A percentile compares a stretch with the other conserved stretches of the same genome.
Evolutionary conservation across 2,888 invertebrate species (phyloP).

Genomic region (Cynaeus angustus): DNA sequence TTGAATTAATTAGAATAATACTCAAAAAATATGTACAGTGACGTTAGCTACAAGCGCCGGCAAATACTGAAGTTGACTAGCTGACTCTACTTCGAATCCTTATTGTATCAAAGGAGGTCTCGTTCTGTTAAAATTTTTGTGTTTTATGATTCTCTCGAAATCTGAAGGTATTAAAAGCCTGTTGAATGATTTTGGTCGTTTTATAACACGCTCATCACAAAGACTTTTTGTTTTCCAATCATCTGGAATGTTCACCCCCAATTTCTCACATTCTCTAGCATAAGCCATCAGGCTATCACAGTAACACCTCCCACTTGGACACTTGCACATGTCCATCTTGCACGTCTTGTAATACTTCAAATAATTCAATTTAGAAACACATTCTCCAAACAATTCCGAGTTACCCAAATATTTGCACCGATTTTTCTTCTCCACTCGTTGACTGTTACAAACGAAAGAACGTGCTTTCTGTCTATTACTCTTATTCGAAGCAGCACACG

Average conservation of each 20-base stretch:
- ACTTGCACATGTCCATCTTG: slow-evolving; percentile 87
- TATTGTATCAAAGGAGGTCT: slow-evolving; percentile 57
- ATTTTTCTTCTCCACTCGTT: slow-evolving; percentile 57
- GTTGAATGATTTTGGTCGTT: slow-evolving; percentile 30
- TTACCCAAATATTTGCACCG: slow-evolving; percentile 67
- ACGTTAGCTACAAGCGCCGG: slow-evolving; percentile 49
- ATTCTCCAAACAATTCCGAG: slow-evolving; percentile 79
- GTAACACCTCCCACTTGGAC: slow-evolving; percentile 86
- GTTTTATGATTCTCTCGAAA: slow-evolving; percentile 51
- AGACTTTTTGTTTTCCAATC: slow-evolving; percentile 79
- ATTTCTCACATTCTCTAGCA: slow-evolving; percentile 87
- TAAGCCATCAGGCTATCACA: slow-evolving; percentile 94
- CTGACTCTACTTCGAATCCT: slow-evolving; percentile 51
- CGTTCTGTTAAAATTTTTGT: slow-evolving; percentile 50
- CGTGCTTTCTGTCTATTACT: slow-evolving; percentile 9
- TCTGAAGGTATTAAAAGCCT: slow-evolving; percentile 51
- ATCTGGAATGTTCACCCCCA: slow-evolving; percentile 80
- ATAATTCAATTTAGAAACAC: slow-evolving; percentile 86
- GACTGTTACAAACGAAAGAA: slow-evolving; percentile 42
- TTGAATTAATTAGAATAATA: slow-evolving; percentile 33
- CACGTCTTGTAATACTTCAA: slow-evolving; percentile 91
- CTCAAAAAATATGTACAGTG: slow-evolving; percentile 38
- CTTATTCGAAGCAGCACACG: slow-evolving; percentile 73
- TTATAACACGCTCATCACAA: slow-evolving; percentile 39
- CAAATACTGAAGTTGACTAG: slow-evolving; percentile 69